These are phyloP conservation scores for Apis dorsata DNA, from an alignment of 1,140 invertebrate species.

Conservation along the genomic window DNA sequence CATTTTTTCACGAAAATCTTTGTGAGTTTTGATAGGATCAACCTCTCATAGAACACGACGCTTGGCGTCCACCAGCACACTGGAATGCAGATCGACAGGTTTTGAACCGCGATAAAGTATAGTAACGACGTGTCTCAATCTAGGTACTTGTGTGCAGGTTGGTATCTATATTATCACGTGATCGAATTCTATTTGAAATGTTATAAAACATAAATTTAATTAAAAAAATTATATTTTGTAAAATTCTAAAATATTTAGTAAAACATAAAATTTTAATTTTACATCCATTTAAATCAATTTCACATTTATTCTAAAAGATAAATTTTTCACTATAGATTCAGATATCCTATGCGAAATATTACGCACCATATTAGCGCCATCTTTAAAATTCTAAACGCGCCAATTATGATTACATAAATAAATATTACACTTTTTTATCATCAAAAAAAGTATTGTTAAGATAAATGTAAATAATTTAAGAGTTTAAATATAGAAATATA, in stretches of 20 bases:
- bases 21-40: neutral
- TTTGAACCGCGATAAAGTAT: conserved; percentile 61
- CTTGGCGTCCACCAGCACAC: conserved; percentile 65
- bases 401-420: neutral
- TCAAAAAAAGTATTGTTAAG: neutral
- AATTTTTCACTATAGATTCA: neutral
- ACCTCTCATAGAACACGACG: conserved; percentile 37
- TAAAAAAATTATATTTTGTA: neutral
- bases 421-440: neutral
- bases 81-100: conserved; percentile 70
- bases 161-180: conserved; percentile 24
- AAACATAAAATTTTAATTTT: neutral
- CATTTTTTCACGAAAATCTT: conserved; percentile 14
- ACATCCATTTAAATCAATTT: neutral
- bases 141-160: conserved; percentile 33
- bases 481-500: conserved; percentile 24
- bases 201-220: neutral
- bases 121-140: conserved; percentile 43
- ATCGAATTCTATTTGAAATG: neutral
- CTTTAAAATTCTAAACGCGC: conserved; percentile 8
- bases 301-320: no score
- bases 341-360: neutral
- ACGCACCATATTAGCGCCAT: neutral
- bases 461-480: conserved; percentile 27
- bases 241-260: neutral